Percentiles rank a stretch among this genome's conserved stretches.
Conservation (phyloP, 2,888 invertebrate species). For the Parascotia fuliginaria region DNA sequence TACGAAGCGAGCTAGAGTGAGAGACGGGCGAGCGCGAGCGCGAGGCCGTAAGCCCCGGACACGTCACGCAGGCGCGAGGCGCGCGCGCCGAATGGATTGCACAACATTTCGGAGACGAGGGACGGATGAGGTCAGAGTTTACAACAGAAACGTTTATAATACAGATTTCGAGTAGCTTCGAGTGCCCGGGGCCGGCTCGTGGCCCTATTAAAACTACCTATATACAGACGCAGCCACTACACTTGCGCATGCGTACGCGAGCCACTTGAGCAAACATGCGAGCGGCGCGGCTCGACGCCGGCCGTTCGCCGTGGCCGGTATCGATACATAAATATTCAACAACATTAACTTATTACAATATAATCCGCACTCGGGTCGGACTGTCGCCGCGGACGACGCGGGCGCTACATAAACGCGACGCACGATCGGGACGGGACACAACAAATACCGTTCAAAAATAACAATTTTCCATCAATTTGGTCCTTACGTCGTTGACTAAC, state of each 20-base stretch:
- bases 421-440: constrained; percentile 63
- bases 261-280: constrained; percentile 77
- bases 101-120: constrained; percentile 37
- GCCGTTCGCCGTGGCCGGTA: constrained; percentile 47
- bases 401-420: constrained; percentile 39
- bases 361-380: constrained; percentile 46
- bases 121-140: constrained; percentile 55
- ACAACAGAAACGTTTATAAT: constrained; percentile 49
- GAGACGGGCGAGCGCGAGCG: constrained; percentile 46
- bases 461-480: constrained; percentile 63
- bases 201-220: constrained; percentile 72
- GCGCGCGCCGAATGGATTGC: constrained; percentile 31
- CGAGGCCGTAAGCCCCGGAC: constrained; percentile 37
- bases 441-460: constrained; percentile 60
- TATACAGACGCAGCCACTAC: constrained; percentile 78
- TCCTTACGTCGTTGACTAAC: constrained; percentile 74
- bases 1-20: constrained; percentile 65
- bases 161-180: constrained; percentile 49
- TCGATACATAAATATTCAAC: constrained; percentile 59
- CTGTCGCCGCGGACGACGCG: constrained; percentile 46
- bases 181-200: constrained; percentile 54
- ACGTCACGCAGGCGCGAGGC: constrained; percentile 26
- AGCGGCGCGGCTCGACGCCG: constrained; percentile 41
- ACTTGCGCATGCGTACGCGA: constrained; percentile 70
- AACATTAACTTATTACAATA: constrained; percentile 55